A percentile compares a stretch with the other conserved stretches of the same genome.
Evolutionary conservation across 2,888 invertebrate genomes (phyloP).

Genomic region (Cataglyphis livida): DNA sequence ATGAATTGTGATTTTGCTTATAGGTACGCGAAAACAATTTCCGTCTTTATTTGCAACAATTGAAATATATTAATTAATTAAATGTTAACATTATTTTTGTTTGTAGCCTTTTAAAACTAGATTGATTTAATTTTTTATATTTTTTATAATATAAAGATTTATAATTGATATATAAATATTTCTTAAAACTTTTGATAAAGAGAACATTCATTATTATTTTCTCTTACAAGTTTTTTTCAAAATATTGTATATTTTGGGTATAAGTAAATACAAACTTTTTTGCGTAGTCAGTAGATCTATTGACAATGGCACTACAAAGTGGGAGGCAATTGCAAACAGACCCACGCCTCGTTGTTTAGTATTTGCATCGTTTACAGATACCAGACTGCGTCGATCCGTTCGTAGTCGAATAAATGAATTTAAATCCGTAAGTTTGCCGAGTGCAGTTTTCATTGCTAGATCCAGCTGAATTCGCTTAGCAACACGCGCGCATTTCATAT

Average conservation of each 20-base stretch:
- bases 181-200: background rate
- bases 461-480: slow-evolving; percentile 71
- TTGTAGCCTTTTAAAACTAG: background rate
- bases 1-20: slow-evolving; percentile 41
- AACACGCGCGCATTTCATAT: slow-evolving; percentile 59
- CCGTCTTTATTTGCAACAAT: background rate
- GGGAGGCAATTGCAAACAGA: slow-evolving; percentile 74
- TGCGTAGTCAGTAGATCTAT: background rate
- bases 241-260: background rate
- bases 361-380: slow-evolving; percentile 75
- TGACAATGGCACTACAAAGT: slow-evolving; percentile 46
- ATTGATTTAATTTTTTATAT: background rate
- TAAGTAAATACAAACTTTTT: background rate
- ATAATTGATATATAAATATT: background rate
- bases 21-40: background rate
- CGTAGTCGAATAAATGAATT: slow-evolving; percentile 76
- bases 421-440: slow-evolving; percentile 61
- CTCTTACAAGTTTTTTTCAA: background rate
- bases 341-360: slow-evolving; percentile 51
- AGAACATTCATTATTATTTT: background rate
- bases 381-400: slow-evolving; percentile 69
- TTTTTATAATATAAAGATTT: background rate
- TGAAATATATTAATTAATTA: background rate
- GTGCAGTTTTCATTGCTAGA: slow-evolving; percentile 72
- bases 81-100: background rate